These are phyloP conservation scores for Sinotaia quadrata DNA, from an alignment of 2,888 invertebrate genomes.

Conservation along the genomic window DNA sequence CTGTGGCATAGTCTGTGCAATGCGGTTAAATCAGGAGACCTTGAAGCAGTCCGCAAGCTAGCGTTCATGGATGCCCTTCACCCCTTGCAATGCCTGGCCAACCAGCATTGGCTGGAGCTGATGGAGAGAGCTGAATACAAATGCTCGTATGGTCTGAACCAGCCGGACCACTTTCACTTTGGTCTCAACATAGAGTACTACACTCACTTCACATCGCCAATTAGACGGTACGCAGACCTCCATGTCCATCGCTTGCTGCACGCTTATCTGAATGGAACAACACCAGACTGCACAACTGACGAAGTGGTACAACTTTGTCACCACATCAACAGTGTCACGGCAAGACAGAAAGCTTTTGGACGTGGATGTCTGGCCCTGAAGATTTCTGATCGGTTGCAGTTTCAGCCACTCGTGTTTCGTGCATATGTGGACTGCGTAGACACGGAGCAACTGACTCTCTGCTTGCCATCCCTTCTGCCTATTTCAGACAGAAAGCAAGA, in stretches of 20 bases:
- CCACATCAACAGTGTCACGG: slow-evolving; percentile 42
- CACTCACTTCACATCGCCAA: slow-evolving; percentile 53
- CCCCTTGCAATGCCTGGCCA: slow-evolving; percentile 40
- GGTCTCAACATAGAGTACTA: slow-evolving; percentile 44
- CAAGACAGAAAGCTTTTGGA: slow-evolving; percentile 43
- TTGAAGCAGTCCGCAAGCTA: slow-evolving; percentile 23
- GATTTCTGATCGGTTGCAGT: slow-evolving; percentile 39
- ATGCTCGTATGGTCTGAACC: slow-evolving; percentile 33
- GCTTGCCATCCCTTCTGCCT: slow-evolving; percentile 39
- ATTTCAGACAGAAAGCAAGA: slow-evolving; percentile 36
- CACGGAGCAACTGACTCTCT: slow-evolving; percentile 39
- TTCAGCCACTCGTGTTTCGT: slow-evolving; percentile 35
- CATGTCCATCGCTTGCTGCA: slow-evolving; percentile 46
- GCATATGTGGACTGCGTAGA: slow-evolving; percentile 41
- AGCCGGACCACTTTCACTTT: slow-evolving; percentile 41
- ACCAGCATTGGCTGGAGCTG: slow-evolving; percentile 41
- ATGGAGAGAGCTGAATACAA: slow-evolving; percentile 42
- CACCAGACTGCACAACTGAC: slow-evolving; percentile 32
- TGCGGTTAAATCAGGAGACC: slow-evolving; percentile 15
- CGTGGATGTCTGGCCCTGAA: slow-evolving; percentile 40
- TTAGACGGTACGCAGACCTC: slow-evolving; percentile 48
- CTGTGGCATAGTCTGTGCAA: slow-evolving; percentile 36
- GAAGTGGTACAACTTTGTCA: slow-evolving; percentile 45
- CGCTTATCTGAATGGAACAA: slow-evolving; percentile 31
- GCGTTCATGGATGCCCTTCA: slow-evolving; percentile 41